Percentiles rank a stretch among this genome's conserved stretches.
phyloP scores from a whole-genome alignment of 2,888 invertebrate genomes.

The Apotomis capreana region DNA sequence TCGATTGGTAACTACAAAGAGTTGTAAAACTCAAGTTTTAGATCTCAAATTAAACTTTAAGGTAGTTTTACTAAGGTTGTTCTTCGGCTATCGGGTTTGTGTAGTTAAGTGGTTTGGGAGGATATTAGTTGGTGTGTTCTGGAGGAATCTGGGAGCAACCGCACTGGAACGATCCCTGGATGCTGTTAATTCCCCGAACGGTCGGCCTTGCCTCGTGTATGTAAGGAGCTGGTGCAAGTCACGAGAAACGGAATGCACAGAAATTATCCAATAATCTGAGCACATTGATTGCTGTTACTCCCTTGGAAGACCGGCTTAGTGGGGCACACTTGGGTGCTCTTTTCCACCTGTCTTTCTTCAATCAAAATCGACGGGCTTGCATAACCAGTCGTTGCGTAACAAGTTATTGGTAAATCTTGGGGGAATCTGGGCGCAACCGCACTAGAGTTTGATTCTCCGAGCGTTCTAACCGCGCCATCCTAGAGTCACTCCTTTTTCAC shows the following conservation, averaged over 20 bases:
- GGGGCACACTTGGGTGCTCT: too few species aligned
- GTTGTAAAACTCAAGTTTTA: background rate
- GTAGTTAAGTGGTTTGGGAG: background rate
- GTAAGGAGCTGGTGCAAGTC: background rate
- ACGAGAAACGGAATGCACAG: background rate
- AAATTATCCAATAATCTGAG: too few species aligned
- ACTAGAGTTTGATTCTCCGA: slow-evolving; percentile 48
- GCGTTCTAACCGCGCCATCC: too few species aligned
- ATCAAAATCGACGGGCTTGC: too few species aligned
- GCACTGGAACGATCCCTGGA: slow-evolving; percentile 45
- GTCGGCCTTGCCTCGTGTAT: slow-evolving; percentile 41
- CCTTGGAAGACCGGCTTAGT: too few species aligned
- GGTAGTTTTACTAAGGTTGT: background rate
- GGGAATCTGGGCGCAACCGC: background rate
- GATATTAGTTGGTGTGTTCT: background rate
- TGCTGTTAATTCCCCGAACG: slow-evolving; percentile 52
- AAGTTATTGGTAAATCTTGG: background rate
- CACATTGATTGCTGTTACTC: too few species aligned
- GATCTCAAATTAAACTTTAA: background rate
- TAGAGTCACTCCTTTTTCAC: too few species aligned
- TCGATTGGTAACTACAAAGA: background rate
- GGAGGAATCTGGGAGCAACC: background rate
- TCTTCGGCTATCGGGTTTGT: background rate
- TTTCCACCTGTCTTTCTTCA: too few species aligned
- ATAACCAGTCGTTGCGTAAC: too few species aligned